Base-by-base conservation (phyloP, 1,140 invertebrate species). In the Drosophila elegans region DNA sequence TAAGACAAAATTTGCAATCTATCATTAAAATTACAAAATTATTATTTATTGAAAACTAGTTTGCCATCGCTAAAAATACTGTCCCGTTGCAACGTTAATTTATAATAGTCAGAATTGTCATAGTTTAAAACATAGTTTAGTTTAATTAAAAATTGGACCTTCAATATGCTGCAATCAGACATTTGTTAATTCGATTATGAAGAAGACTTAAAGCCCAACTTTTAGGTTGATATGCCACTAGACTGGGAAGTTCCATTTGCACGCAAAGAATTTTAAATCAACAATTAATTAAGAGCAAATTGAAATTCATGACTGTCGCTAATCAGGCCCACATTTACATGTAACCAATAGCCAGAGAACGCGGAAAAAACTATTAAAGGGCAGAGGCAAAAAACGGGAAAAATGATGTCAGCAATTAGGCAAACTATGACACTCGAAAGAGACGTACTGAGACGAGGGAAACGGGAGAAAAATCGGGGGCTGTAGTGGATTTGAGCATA, bases 271-370 rank as follows among this genome's bases (percentile, higher is more conserved):
- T 48, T 79, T 78, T 78, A 55, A 82, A 89, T 77, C 60, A 89
- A 83, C 83, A 88, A 89, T 89, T 88, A 83, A 88, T 88, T 88
- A 89, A 69, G 46, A 60, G 21, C 63, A 89, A 88, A 89, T 88
- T 88, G 79, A 88, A 88, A 88, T 89, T 89, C 83, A 88, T 77
- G 84, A 71, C 71, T 77, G 45, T 38, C 61, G 79, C 83, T 88
- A 88, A 88, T 89, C 83, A 88, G 80, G 52, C 73, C 56, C 63
- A 62, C 83, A 88, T 88, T 89, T 83, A 83, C 83, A 89, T 63
- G 83, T 64, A 88, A 69, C 76, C 84, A 83, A 88, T 89, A 73
- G 52, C 61, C 44, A 10, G 38, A n/a, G 32, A 38, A 60, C 25
- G 46, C 21, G 25, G 16, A 11, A 41, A 81, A 84, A 89, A 89